Conservation (phyloP, 2,797 vertebrate species). For the Pachyuromys duprasi region DNA sequence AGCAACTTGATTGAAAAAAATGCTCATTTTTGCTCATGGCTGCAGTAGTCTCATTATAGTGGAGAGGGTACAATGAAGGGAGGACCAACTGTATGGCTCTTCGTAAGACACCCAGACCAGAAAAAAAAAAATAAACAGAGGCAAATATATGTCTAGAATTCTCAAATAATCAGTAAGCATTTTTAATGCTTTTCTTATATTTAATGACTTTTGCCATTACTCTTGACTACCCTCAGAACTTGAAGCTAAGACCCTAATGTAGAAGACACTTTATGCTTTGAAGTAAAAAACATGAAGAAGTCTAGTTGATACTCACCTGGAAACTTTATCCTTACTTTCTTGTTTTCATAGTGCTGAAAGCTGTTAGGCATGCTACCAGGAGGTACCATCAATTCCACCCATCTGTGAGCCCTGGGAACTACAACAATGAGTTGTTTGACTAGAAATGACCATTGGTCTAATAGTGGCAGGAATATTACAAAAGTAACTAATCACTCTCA, state of each 20-base stretch:
- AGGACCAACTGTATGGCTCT: background rate
- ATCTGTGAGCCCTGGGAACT: background rate
- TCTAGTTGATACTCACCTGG: background rate
- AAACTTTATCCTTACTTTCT: background rate
- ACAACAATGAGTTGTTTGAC: background rate
- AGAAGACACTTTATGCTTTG: background rate
- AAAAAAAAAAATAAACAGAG: background rate
- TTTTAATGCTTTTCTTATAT: no score
- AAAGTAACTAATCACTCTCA: background rate
- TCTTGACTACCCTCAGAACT: background rate
- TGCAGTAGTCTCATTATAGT: background rate
- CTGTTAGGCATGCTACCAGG: no score
- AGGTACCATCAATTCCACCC: background rate
- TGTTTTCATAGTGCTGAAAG: background rate
- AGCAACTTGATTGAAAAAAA: background rate
- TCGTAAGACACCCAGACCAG: no score
- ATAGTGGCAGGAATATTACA: background rate
- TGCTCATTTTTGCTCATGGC: background rate
- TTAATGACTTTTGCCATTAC: background rate
- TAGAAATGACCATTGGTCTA: background rate
- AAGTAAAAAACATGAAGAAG: background rate
- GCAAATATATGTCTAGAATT: background rate
- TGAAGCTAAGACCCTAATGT: background rate
- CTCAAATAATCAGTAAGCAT: background rate
- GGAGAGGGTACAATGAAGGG: no score